Base-by-base conservation (phyloP, 2,888 invertebrate genomes). In the Drosophila merina region DNA sequence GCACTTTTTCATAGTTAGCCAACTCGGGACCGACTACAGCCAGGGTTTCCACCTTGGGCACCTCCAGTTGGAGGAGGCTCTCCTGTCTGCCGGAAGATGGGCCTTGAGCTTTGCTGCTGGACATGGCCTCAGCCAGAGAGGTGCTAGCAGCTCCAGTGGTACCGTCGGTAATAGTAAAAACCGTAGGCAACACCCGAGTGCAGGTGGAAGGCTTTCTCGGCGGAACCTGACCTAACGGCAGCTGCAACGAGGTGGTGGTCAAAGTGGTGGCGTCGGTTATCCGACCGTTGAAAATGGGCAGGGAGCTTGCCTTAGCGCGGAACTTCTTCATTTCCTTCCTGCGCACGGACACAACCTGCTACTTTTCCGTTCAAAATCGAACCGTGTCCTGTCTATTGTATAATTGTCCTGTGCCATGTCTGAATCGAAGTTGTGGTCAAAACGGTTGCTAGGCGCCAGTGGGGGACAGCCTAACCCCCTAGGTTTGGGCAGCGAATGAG, bases 261-360 rank as follows among this genome's bases (percentile, higher is more conserved):
- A 89, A 77, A 8, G 87, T 84, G 12, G 88, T 89, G 6, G 90
- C 83, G 57, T 90, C 90, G 4, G 89, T 86, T 14, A 90, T 88
- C 45, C 90, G 88, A 31, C 90, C 88, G 79, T 90, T 91, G 51
- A 91, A 91, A 36, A 91, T 77, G 12, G 91, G 90, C 51, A 91
- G 77, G n/a, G 91, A 91, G 62, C 86, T 89, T 0, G 91, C 87
- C 72, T 90, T 90, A 14, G 80, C 86, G 57, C 88, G 90, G 52
- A 91, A 88, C 74, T 89, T 88, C 74, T 89, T 86, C 90, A 91
- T 91, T 54, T 77, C 72, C 47, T 59, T 40, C 40, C 7, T 6
- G 9, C 40, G 26, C 47, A 25, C n/a, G 40, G 31, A n/a, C 14
- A 47, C 47, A 42, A 59, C 38, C 38, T 48, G n/a, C 14, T 12